Evolutionary conservation across 2,113 vertebrate genomes (phyloP).

Genomic region (Crotalus tigris): DNA sequence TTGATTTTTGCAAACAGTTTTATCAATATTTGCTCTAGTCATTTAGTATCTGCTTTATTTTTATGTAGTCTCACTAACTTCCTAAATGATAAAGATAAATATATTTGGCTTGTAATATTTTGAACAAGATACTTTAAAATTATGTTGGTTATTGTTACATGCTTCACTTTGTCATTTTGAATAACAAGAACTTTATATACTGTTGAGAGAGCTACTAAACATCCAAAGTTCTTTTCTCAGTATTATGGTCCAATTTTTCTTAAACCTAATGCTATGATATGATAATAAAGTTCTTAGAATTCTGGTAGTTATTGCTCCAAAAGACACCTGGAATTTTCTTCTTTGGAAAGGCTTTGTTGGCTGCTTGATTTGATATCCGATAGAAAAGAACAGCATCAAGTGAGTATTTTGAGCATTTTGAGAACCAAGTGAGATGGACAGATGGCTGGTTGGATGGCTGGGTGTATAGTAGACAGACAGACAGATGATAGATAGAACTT

Average conservation of each 20-base stretch:
- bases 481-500: neutral
- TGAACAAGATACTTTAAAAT: neutral
- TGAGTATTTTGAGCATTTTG: neutral
- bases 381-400: neutral
- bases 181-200: neutral
- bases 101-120: neutral
- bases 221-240: neutral
- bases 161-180: neutral
- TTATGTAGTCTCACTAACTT: neutral
- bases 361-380: neutral
- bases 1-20: neutral
- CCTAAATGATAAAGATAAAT: neutral
- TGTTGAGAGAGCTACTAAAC: neutral
- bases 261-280: neutral
- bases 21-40: neutral
- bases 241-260: neutral
- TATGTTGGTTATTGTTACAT: neutral
- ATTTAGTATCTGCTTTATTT: neutral
- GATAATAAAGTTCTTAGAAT: neutral
- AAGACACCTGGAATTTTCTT: neutral
- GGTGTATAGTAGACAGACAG: neutral
- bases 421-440: neutral
- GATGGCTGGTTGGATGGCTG: neutral
- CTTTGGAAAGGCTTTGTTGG: neutral
- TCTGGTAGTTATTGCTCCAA: neutral